Percentiles rank a stretch among this genome's conserved stretches.
Conservation (phyloP, 2,797 vertebrate genomes). For the Poeciliopsis gracilis region DNA sequence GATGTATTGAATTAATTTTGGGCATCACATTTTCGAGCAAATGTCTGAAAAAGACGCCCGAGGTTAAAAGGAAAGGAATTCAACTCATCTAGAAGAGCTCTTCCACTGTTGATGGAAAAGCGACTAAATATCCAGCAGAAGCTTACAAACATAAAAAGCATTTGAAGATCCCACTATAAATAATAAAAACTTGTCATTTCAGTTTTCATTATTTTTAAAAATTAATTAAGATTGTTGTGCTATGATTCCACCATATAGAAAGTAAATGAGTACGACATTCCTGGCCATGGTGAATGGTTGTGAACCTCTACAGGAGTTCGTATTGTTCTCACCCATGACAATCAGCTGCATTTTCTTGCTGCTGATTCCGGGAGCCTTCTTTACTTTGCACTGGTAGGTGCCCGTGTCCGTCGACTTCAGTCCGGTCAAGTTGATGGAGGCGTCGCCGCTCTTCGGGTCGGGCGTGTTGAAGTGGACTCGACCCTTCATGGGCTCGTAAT, state of each 20-base stretch:
- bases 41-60: no score
- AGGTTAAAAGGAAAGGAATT: neutral
- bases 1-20: no score
- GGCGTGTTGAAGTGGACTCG: constrained; percentile 87
- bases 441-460: constrained; percentile 89
- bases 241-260: neutral
- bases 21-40: no score
- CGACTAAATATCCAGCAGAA: neutral
- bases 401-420: constrained; percentile 88
- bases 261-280: neutral
- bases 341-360: constrained; percentile 88
- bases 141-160: neutral
- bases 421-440: constrained; percentile 87
- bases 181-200: neutral
- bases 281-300: neutral
- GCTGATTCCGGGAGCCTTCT: constrained; percentile 90
- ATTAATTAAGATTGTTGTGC: neutral
- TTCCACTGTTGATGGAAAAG: neutral
- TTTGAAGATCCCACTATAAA: neutral
- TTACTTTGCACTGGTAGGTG: constrained; percentile 95
- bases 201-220: neutral
- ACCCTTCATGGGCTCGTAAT: constrained; percentile 80
- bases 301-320: neutral
- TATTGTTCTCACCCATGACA: constrained; percentile 89
- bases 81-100: neutral